Conservation (phyloP, 92 coral and sea anemone species). For the Epizoanthus ramosus region DNA sequence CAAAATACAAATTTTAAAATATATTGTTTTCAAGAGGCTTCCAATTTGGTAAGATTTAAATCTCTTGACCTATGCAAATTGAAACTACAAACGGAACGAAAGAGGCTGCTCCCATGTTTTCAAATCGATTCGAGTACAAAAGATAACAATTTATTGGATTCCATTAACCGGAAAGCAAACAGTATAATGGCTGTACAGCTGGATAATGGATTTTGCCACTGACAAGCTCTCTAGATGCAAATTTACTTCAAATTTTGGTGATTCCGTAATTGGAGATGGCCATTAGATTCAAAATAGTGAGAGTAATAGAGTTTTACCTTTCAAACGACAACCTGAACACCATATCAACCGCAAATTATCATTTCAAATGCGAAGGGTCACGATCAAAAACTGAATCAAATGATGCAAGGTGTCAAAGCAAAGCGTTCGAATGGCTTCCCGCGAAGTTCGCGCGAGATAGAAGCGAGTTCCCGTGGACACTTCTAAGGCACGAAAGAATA, state of each 20-base stretch:
- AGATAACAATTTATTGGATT: neutral
- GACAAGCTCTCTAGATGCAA: neutral
- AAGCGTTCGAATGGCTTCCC: slow-evolving; percentile 24
- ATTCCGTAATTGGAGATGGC: neutral
- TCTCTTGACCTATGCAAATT: neutral
- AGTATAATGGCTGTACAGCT: slow-evolving; percentile 12
- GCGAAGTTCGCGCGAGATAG: neutral
- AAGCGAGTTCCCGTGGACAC: too few relatives aligned
- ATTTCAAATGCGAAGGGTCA: slow-evolving; percentile 1
- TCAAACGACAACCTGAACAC: neutral
- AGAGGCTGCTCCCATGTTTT: neutral
- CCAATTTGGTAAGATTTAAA: too few relatives aligned
- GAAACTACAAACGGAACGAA: neutral
- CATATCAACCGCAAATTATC: neutral
- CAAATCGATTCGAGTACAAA: slow-evolving; percentile 7
- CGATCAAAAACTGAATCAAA: neutral
- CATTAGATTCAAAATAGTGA: neutral
- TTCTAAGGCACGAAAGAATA: too few relatives aligned
- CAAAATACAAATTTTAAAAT: too few relatives aligned
- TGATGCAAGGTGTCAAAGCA: neutral
- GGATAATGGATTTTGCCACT: neutral
- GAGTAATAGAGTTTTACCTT: slow-evolving; percentile 1
- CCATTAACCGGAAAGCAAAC: slow-evolving; percentile 29
- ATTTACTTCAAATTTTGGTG: neutral
- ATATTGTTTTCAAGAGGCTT: too few relatives aligned